Percentiles rank a stretch among this genome's conserved stretches.
Conservation (phyloP, 2,113 vertebrate species). For the Microtus oregoni region DNA sequence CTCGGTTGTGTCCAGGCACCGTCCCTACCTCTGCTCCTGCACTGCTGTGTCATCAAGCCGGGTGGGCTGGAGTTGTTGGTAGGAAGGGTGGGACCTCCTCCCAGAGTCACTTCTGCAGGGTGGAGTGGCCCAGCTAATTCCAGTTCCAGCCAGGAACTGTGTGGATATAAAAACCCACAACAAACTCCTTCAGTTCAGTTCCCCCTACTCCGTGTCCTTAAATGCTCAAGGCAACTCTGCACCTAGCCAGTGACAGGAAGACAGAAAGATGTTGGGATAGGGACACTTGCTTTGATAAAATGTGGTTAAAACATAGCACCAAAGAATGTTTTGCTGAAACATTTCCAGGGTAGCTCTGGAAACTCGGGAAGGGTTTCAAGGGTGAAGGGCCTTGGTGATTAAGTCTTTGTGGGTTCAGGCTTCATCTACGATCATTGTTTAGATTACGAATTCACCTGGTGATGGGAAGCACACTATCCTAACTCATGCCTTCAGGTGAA, state of each 20-base stretch:
- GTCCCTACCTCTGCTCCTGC: not conserved
- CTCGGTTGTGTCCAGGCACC: fast-evolving
- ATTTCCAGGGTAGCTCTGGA: not conserved
- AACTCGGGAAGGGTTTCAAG: not conserved
- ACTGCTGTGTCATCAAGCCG: not conserved
- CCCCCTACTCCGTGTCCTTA: not conserved
- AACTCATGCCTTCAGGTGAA: not conserved
- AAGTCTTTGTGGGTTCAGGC: not conserved
- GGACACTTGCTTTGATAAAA: not conserved
- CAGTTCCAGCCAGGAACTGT: not conserved
- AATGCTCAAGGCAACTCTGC: not conserved
- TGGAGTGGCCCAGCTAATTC: not conserved
- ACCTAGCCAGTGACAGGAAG: not conserved
- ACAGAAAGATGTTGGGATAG: not conserved
- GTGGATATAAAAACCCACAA: not conserved
- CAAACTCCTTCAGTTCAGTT: not conserved
- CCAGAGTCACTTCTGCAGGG: not conserved
- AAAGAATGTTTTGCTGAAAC: not conserved
- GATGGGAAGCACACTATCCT: not conserved
- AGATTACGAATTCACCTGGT: not conserved
- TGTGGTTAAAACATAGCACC: not conserved
- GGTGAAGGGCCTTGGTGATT: not conserved
- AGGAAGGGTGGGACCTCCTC: not conserved
- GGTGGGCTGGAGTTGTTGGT: not conserved
- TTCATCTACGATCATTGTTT: not conserved